Conservation (phyloP, 2,797 vertebrate species). For the Phoxinus dragarum region DNA sequence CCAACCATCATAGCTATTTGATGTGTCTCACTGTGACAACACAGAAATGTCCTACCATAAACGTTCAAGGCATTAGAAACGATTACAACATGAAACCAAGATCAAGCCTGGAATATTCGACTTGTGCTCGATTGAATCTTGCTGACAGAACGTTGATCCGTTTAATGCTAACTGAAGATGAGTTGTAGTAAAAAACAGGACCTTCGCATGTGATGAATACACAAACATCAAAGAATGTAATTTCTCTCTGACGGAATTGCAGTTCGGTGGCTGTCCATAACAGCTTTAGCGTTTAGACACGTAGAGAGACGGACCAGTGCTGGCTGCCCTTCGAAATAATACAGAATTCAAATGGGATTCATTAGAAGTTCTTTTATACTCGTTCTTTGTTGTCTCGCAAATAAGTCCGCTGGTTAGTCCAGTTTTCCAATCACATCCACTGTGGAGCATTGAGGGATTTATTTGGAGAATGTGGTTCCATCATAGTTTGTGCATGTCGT, state of each 20-base stretch:
- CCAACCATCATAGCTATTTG: conserved; percentile 9
- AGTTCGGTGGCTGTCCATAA: neutral
- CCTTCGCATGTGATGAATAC: conserved; percentile 20
- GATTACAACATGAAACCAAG: neutral
- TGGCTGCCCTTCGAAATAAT: conserved; percentile 31
- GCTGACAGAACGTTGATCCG: neutral
- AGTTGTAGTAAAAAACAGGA: conserved; percentile 19
- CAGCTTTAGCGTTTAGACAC: conserved; percentile 15
- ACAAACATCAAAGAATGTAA: conserved; percentile 40
- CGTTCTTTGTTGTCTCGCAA: conserved; percentile 26
- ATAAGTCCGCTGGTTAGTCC: neutral
- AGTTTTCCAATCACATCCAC: neutral
- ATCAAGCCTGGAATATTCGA: conserved; percentile 3
- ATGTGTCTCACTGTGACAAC: neutral
- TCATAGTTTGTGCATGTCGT: neutral
- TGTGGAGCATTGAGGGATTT: neutral
- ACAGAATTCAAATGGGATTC: conserved; percentile 7
- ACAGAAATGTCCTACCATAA: neutral
- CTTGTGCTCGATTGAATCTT: neutral
- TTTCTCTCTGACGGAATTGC: conserved; percentile 38
- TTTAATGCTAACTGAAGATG: conserved; percentile 43
- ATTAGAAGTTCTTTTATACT: conserved; percentile 18
- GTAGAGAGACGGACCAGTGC: neutral
- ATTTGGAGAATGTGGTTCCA: neutral
- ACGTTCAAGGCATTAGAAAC: neutral